phyloP scores from a whole-genome alignment of 2,113 vertebrate genomes.

The Thunnus maccoyii region DNA sequence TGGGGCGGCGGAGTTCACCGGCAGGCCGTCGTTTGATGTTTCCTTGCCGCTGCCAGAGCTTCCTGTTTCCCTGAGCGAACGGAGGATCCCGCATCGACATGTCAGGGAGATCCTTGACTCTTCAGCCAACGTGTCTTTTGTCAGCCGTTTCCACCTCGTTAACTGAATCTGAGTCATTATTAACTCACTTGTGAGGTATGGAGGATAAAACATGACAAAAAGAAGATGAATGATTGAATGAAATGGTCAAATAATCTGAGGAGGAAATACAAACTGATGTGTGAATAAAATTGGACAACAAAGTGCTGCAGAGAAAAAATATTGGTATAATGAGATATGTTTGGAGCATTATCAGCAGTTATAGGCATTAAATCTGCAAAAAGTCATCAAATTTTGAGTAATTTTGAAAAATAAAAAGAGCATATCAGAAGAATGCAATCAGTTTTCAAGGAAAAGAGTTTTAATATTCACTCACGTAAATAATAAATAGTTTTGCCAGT shows the following conservation, averaged over 20 bases:
- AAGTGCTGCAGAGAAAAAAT: no score
- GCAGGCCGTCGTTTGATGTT: conserved; percentile 36
- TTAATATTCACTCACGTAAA: no score
- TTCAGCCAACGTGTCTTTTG: not conserved
- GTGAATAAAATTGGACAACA: no score
- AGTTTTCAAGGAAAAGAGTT: no score
- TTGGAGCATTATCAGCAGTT: no score
- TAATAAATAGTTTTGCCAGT: no score
- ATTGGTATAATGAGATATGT: no score
- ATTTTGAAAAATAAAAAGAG: no score
- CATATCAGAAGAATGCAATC: no score
- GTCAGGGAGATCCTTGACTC: not conserved
- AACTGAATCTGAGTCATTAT: not conserved
- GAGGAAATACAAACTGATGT: no score
- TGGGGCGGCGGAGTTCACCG: conserved; percentile 21
- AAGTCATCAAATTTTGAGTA: no score
- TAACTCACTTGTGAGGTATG: not conserved
- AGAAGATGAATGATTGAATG: not conserved
- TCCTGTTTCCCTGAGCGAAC: conserved; percentile 3
- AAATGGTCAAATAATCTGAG: not conserved
- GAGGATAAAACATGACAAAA: not conserved
- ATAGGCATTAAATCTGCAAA: no score
- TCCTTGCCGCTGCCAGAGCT: not conserved
- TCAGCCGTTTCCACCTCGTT: not conserved
- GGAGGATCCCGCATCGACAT: not conserved